Evolutionary conservation across 2,113 vertebrate genomes (phyloP), one percentile per base, ranked within the genome.

Genomic region (Rhagologus leucostigma): DNA sequence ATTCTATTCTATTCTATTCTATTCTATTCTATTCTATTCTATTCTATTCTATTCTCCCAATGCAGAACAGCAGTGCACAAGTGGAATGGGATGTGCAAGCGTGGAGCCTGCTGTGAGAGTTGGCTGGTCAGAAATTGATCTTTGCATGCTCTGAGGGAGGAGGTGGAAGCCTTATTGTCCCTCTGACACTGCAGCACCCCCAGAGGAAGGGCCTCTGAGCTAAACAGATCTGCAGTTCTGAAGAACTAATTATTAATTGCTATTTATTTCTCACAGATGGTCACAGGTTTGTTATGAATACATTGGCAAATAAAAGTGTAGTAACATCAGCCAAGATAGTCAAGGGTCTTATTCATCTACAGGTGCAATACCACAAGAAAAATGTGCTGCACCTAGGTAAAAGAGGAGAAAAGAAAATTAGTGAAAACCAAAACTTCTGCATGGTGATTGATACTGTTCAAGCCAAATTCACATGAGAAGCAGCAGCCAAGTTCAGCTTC

Each of bases 121-220:
- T 0, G 1, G 3, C 13, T 64, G 20, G 20, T 52, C 32, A 87
- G 39, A 53, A 42, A 49, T 4, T 19, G 29, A 7, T 30, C 47
- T 69, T 47, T 32, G 27, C 7, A 18, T 10, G 9, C 33, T 44
- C 42, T 1, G 2, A 19, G 0, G 0, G 23, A 60, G 32, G 16
- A 35, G 1, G 1, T 15, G 44, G 57, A 35, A 93, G 57, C 6
- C 33, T 53, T 77, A 11, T 24, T 55, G 33, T 49, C 37, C 23
- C 29, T 70, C 26, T 57, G 24, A 13, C 1, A 3, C 35, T 71
- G 33, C 1, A 8, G 29, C 49, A 86, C 4, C 4, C 26, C 5
- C 57, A 68, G 21, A 83, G 16, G 46, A 75, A 70, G 50, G 56
- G 7, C 11, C 21, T 59, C 26, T 42, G 57, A 80, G 14, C 33